Evolutionary conservation across 2,113 vertebrate species (phyloP).

Genomic region (Dasyornis broadbenti): DNA sequence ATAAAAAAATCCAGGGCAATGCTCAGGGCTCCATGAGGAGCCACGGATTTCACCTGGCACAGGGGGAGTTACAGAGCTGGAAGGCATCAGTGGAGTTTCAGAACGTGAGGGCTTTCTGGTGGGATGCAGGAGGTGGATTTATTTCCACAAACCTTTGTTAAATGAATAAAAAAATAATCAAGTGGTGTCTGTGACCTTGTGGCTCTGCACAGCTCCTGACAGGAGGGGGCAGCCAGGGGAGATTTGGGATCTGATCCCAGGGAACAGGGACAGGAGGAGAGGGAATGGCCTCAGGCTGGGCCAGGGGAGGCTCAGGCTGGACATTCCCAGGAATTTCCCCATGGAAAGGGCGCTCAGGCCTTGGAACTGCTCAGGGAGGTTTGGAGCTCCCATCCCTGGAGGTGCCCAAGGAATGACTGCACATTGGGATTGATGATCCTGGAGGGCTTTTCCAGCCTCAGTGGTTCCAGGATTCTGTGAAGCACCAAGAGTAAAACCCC

Average conservation of each 20-base stretch:
- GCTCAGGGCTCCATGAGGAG: background rate
- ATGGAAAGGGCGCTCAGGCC: background rate
- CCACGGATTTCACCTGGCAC: fast-evolving
- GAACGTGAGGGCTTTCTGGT: background rate
- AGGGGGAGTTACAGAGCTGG: background rate
- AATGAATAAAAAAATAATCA: background rate
- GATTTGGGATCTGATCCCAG: background rate
- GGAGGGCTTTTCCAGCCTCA: background rate
- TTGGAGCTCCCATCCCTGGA: background rate
- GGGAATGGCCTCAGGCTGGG: background rate
- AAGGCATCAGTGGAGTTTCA: background rate
- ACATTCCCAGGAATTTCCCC: background rate
- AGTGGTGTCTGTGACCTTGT: background rate
- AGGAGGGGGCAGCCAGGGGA: background rate
- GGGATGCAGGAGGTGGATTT: background rate
- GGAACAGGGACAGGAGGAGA: background rate
- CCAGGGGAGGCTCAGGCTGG: background rate
- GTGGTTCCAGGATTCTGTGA: background rate
- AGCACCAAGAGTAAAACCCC: background rate
- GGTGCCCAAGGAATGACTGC: background rate
- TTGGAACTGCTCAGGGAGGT: background rate
- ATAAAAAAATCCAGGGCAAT: background rate
- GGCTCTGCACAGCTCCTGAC: background rate
- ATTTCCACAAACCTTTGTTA: background rate
- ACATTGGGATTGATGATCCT: background rate